phyloP scores from a whole-genome alignment of 2,797 vertebrate species.

The Peromyscus nudipes region DNA sequence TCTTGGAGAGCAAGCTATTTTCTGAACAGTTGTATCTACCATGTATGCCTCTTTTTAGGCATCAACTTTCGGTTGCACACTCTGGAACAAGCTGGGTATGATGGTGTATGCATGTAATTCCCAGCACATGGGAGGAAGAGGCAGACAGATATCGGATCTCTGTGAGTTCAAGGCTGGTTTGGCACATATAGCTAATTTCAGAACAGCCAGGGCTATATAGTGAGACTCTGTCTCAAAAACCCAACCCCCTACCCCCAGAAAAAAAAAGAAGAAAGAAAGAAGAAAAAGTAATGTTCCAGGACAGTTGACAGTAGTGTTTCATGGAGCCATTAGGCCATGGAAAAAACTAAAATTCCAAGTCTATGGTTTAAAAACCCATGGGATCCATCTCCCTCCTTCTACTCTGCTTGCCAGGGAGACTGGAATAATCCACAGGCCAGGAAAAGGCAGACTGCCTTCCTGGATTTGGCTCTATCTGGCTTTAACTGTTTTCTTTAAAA shows the following conservation, averaged over 20 bases:
- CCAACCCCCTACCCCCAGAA: not conserved
- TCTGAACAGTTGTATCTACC: not conserved
- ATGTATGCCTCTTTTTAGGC: not conserved
- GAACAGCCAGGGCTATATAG: not conserved
- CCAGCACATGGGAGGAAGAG: not conserved
- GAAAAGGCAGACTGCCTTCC: rapidly evolving
- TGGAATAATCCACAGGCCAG: not conserved
- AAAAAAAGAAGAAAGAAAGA: too few relatives aligned
- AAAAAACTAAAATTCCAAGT: not conserved
- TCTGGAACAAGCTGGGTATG: not conserved
- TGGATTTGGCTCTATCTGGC: not conserved
- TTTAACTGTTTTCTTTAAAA: not conserved
- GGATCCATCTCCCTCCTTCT: not conserved
- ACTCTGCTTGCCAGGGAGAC: not conserved
- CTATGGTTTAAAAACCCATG: not conserved
- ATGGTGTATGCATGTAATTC: not conserved
- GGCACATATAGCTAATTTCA: not conserved
- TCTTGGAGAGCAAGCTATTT: not conserved
- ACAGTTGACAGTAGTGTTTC: too few relatives aligned
- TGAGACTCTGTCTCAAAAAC: not conserved
- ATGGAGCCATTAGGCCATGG: not conserved
- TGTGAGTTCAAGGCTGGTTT: not conserved
- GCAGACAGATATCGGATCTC: not conserved
- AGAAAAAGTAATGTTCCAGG: too few relatives aligned
- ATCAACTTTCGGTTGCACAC: not conserved